These are phyloP conservation scores for Eulacestoma nigropectus DNA, from an alignment of 2,113 vertebrate species.

Conservation along the genomic window DNA sequence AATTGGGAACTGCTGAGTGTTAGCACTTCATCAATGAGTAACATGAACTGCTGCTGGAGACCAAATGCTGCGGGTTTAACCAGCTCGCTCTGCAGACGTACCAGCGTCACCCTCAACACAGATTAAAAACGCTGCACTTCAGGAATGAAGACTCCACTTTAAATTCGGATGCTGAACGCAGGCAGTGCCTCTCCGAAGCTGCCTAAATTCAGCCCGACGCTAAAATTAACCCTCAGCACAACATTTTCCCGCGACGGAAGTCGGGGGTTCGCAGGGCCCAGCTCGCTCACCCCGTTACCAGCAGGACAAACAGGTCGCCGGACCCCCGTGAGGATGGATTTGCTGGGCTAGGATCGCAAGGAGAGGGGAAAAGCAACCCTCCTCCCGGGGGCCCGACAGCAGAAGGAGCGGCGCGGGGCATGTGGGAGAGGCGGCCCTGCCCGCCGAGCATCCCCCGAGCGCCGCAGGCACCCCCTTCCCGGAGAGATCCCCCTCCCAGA, in stretches of 20 bases:
- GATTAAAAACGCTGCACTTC: rapidly evolving
- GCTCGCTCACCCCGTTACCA: background rate
- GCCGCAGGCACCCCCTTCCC: background rate
- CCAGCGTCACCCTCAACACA: background rate
- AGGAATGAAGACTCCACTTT: background rate
- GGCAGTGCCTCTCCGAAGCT: background rate
- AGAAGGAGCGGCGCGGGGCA: background rate
- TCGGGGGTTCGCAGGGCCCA: no score
- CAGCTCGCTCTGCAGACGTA: rapidly evolving
- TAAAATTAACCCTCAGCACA: background rate
- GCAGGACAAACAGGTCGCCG: background rate
- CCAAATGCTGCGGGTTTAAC: no score
- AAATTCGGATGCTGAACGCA: background rate
- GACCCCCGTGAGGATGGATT: background rate
- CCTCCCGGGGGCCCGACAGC: background rate
- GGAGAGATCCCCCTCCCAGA: background rate
- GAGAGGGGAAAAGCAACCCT: background rate
- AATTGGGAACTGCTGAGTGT: background rate
- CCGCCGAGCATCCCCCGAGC: background rate
- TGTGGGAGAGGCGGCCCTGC: background rate
- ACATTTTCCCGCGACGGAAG: background rate
- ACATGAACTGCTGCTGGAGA: background rate
- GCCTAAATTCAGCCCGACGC: background rate
- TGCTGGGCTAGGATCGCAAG: no score
- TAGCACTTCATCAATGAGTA: background rate